phyloP scores from a whole-genome alignment of 2,797 vertebrate genomes.

The Gallinago solitaria region DNA sequence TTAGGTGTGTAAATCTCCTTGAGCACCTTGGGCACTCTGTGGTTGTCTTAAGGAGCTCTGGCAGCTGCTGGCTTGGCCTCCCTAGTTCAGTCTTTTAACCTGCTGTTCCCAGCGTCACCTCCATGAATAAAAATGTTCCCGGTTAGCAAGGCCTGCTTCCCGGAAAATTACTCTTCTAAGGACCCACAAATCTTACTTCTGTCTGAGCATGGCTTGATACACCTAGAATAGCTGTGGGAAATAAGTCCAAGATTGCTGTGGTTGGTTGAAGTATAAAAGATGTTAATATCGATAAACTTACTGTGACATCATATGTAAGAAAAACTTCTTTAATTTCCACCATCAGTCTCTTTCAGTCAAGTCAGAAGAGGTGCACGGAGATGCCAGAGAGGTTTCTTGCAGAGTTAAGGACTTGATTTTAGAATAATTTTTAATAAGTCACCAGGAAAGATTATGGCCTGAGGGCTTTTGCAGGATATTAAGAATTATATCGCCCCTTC shows the following conservation, averaged over 20 bases:
- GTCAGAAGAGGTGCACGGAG: conserved; percentile 60
- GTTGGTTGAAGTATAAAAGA: conserved; percentile 33
- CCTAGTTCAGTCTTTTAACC: conserved; percentile 39
- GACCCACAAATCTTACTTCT: conserved; percentile 37
- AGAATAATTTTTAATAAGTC: conserved; percentile 64
- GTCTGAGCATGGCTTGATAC: background rate
- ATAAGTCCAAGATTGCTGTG: background rate
- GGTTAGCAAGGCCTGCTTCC: conserved; percentile 28
- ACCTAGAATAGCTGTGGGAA: conserved; percentile 37
- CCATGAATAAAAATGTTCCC: conserved; percentile 54
- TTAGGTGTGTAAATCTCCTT: conserved; percentile 45
- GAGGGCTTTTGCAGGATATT: conserved; percentile 52
- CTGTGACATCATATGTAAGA: background rate
- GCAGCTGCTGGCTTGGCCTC: background rate
- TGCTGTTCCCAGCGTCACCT: conserved; percentile 26
- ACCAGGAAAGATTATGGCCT: conserved; percentile 20
- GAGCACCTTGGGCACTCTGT: background rate
- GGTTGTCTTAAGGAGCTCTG: background rate
- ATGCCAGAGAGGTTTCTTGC: conserved; percentile 56
- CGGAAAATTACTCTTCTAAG: conserved; percentile 37
- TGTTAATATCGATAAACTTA: conserved; percentile 9
- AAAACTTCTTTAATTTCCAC: conserved; percentile 55
- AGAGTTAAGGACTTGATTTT: conserved; percentile 69
- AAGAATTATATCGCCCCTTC: conserved; percentile 24
- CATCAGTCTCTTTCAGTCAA: conserved; percentile 39